Base-by-base conservation (phyloP, 2,888 invertebrate species). In the Rhingia campestris region DNA sequence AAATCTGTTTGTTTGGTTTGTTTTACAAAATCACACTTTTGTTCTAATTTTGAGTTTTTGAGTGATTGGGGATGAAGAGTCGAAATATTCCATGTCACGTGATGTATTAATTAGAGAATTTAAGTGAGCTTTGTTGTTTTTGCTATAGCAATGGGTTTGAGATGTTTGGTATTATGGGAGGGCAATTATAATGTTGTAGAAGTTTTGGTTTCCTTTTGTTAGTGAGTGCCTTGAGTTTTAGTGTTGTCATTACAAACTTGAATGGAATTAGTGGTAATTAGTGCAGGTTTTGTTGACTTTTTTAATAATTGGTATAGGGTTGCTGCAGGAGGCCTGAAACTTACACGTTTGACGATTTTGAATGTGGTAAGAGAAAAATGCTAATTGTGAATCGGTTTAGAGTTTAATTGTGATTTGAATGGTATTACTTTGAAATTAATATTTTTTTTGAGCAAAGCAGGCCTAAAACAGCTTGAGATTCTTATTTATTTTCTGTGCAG, bases 21-120 rank as follows among this genome's bases (percentile, higher is more conserved):
- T 59, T 59, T 45, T 45, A 14, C 14, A 58, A 58, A 47, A 56
- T 69, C 69, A 69, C 69, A 69, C 47, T 69, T 56, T 56, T 69
- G 56, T 49, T 69, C 37, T 30, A 58, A 7, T 43, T 56, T 30
- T 45, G 12, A 35, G 7, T 49, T 35, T 32, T 32, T 43, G 41
- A 41, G 10, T 4, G 22, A 47, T 7, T 47, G 22, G 22, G 22
- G 22, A 22, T 22, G 1, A 22, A 2, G 22, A 22, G 22, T n/a
- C 10, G 56, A 7, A 59, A 59, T 45, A 6, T 22, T 35, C 12
- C 6, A 22, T n/a, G 14, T 63, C 45, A 49, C 61, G 61, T 61
- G 47, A 47, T 61, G 45, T 7, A 0, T 61, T 35, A 47, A 45
- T 61, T 61, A 45, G 41, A n/a, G 41, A 10, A 10, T 30, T 7